phyloP scores from a whole-genome alignment of 2,113 vertebrate genomes.

The Scolopax mira region DNA sequence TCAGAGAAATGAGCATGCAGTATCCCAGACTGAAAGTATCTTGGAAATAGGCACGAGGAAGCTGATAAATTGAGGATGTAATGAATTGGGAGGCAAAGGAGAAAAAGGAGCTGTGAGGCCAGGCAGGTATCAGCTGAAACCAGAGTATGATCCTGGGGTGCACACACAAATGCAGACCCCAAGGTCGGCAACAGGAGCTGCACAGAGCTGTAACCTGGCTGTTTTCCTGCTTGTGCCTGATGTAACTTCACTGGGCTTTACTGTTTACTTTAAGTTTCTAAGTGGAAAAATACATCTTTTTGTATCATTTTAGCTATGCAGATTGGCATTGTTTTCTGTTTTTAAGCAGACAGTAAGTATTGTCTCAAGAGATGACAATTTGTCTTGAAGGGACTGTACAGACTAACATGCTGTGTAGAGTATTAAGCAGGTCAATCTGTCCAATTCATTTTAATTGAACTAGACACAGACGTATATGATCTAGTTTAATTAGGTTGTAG shows the following conservation, averaged over 20 bases:
- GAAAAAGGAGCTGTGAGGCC: not conserved
- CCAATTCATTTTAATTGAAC: conserved; percentile 44
- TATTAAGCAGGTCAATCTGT: conserved; percentile 22
- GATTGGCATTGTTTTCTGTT: not conserved
- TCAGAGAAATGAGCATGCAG: not conserved
- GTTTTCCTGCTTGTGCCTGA: not conserved
- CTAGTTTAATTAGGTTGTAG: conserved; percentile 29
- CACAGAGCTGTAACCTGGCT: accelerated
- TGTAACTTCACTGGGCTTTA: not conserved
- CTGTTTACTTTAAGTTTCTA: not conserved
- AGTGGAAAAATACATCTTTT: not conserved
- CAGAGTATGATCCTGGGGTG: too few relatives aligned
- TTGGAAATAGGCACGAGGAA: not conserved
- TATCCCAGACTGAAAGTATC: not conserved
- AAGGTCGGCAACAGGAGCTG: not conserved
- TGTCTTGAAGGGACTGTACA: not conserved
- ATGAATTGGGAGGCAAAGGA: not conserved
- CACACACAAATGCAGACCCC: not conserved
- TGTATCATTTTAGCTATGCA: not conserved
- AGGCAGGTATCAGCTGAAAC: not conserved
- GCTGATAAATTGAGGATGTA: not conserved
- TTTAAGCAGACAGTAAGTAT: not conserved
- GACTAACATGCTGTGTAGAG: conserved; percentile 5
- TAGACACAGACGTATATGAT: not conserved
- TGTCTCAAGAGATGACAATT: not conserved